Percentiles rank a stretch among this genome's conserved stretches.
Conservation (phyloP, 2,113 vertebrate species). For the Tachycineta bicolor region DNA sequence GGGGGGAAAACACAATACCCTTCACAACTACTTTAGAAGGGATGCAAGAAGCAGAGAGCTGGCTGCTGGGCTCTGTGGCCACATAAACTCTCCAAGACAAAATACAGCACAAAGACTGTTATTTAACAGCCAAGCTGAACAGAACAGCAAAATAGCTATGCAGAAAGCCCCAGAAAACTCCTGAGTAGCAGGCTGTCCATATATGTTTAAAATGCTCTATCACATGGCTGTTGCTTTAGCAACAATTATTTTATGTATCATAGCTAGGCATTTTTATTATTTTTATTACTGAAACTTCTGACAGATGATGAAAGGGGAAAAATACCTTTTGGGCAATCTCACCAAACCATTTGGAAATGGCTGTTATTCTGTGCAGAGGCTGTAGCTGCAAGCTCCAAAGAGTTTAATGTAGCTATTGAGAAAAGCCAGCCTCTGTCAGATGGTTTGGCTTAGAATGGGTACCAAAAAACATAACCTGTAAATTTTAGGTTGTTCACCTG, state of each 20-base stretch:
- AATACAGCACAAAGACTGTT: neutral
- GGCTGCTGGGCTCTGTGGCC: neutral
- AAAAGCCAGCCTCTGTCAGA: neutral
- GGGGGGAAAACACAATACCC: rapidly evolving
- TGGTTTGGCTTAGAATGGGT: neutral
- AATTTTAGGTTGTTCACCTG: neutral
- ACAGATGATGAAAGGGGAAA: neutral
- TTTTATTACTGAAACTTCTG: neutral
- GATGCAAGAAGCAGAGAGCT: neutral
- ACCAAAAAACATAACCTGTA: neutral
- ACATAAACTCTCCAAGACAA: neutral
- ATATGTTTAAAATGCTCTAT: neutral
- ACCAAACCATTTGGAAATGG: neutral
- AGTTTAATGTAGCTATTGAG: neutral
- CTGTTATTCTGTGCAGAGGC: neutral
- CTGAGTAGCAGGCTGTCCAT: neutral
- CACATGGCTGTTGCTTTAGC: neutral
- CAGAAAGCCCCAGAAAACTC: neutral
- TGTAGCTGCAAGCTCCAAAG: neutral
- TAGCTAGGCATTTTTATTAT: neutral
- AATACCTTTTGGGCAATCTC: neutral
- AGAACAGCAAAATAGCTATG: neutral
- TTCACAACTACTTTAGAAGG: neutral
- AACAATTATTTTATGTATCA: neutral
- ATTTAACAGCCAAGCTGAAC: neutral